These are phyloP conservation scores for Podilymbus podiceps DNA, from an alignment of 2,113 vertebrate genomes.

Conservation along the genomic window DNA sequence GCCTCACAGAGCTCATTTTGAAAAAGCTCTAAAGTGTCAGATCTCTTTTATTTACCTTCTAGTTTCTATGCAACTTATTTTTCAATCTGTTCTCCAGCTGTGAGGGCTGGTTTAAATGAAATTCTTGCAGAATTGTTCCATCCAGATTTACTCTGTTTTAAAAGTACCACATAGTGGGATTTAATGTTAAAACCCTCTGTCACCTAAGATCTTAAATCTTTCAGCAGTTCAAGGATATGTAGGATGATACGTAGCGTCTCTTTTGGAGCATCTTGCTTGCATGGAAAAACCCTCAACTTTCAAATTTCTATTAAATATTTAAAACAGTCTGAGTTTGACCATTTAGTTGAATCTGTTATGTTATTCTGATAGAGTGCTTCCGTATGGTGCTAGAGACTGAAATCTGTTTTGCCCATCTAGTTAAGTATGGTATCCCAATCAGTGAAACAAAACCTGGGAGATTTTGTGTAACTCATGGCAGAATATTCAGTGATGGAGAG, in stretches of 20 bases:
- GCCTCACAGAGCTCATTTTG: neutral
- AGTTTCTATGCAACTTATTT: neutral
- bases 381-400: neutral
- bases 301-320: neutral
- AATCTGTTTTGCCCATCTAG: neutral
- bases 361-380: neutral
- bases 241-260: neutral
- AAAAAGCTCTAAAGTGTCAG: neutral
- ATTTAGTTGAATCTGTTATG: neutral
- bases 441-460: neutral
- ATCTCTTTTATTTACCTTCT: constrained; percentile 10
- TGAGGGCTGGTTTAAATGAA: neutral
- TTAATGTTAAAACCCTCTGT: neutral
- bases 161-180: neutral
- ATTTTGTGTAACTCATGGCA: neutral
- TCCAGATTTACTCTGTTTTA: neutral
- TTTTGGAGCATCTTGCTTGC: neutral
- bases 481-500: neutral
- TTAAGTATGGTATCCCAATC: neutral
- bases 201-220: neutral
- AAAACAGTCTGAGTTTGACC: neutral
- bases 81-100: neutral
- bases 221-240: neutral
- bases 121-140: neutral
- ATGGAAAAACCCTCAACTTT: neutral